Base-by-base conservation (phyloP, 2,888 invertebrate genomes). In the Belgica antarctica region DNA sequence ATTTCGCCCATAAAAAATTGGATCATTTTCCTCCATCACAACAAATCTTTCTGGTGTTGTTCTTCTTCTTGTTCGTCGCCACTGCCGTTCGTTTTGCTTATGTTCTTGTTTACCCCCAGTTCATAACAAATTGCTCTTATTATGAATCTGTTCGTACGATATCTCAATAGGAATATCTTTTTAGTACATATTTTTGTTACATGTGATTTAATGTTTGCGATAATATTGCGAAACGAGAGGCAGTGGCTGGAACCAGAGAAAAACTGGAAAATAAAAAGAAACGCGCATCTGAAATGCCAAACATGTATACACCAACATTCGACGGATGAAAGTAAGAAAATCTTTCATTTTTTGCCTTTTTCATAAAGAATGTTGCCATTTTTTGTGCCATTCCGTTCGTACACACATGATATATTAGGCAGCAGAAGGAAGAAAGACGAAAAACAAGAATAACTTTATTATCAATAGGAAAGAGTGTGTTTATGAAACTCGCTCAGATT, bases 51-150 rank as follows among this genome's bases (percentile, higher is more conserved):
- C n/a, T n/a, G n/a, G n/a, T n/a, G n/a, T n/a, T n/a, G n/a, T n/a
- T n/a, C n/a, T n/a, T n/a, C n/a, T n/a, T n/a, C n/a, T n/a, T n/a
- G n/a, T n/a, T n/a, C n/a, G n/a, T n/a, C n/a, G n/a, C n/a, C n/a
- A n/a, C n/a, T n/a, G n/a, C n/a, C n/a, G n/a, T n/a, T n/a, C n/a
- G n/a, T n/a, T n/a, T n/a, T n/a, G n/a, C n/a, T 41, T 41, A 41
- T 59, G 27, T 59, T 59, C 27, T 59, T 27, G 59, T 59, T 59
- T 59, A 25, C 22, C 52, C 52, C n/a, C 17, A n/a, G 52, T 62
- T 62, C 25, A 28, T 65, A 65, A 65, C 65, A 65, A 65, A 65
- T 65, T 65, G 65, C 65, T 65, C 36, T 36, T 36, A 63, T 63
- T 41, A 63, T 63, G 63, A 27, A 41, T 62, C 62, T 31, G 28